phyloP scores from a whole-genome alignment of 2,888 invertebrate genomes.

The Melieria crassipennis region DNA sequence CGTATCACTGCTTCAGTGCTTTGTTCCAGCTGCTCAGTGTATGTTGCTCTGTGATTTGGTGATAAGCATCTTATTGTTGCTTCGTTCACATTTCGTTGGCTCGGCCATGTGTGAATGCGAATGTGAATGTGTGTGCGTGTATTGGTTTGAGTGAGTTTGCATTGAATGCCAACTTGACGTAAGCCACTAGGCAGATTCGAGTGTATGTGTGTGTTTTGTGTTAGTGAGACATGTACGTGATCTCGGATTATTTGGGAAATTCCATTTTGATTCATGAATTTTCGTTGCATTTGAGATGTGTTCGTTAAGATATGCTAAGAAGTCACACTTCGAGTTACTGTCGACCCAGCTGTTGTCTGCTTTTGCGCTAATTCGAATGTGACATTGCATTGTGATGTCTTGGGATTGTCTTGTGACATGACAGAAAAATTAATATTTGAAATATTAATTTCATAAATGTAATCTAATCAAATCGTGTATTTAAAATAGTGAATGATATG shows the following conservation, averaged over 20 bases:
- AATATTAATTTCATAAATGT: too few species aligned
- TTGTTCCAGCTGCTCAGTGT: too few species aligned
- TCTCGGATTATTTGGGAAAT: background rate
- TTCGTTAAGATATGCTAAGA: background rate
- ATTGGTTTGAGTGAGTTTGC: background rate
- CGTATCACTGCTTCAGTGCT: too few species aligned
- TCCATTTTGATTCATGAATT: background rate
- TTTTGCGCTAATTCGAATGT: too few species aligned
- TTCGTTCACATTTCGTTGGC: too few species aligned
- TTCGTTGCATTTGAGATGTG: background rate
- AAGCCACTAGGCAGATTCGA: background rate
- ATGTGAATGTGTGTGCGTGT: background rate
- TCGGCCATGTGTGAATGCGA: background rate
- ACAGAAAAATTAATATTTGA: background rate
- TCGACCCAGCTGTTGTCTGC: background rate
- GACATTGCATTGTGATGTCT: background rate
- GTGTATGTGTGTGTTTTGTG: background rate
- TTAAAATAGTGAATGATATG: background rate
- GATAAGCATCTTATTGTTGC: background rate
- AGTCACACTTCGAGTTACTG: background rate
- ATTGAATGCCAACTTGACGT: background rate
- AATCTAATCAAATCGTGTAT: background rate
- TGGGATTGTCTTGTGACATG: background rate
- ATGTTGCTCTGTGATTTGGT: too few species aligned
- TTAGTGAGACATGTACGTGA: background rate